Percentiles rank a stretch among this genome's conserved stretches.
Evolutionary conservation across 2,797 vertebrate genomes (phyloP).

Genomic region (Tamandua tetradactyla): DNA sequence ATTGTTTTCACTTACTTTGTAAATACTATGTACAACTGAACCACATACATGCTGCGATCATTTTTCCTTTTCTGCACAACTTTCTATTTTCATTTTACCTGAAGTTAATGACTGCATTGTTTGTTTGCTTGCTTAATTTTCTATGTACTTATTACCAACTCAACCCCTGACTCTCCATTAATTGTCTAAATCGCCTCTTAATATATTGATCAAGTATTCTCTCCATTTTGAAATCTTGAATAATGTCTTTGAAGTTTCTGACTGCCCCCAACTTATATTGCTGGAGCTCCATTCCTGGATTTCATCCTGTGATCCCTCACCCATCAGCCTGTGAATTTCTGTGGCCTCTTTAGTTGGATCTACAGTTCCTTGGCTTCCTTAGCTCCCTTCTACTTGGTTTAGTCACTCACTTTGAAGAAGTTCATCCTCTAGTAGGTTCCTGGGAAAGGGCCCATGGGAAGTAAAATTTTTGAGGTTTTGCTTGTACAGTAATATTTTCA

Average conservation of each 20-base stretch:
- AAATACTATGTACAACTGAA: constrained; percentile 25
- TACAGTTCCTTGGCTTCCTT: not conserved
- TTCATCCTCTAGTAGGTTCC: constrained; percentile 7
- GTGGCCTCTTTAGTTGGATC: not conserved
- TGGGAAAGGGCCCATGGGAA: not conserved
- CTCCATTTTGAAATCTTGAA: constrained; percentile 32
- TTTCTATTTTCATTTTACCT: not conserved
- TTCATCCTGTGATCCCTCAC: not conserved
- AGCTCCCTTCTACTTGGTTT: not conserved
- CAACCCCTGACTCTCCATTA: not conserved
- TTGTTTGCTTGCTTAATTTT: constrained; percentile 31
- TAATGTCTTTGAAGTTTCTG: constrained; percentile 34
- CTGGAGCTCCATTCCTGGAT: not conserved
- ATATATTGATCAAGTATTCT: not conserved
- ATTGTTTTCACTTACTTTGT: not conserved
- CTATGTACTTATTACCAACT: not conserved
- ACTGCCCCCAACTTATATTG: not conserved
- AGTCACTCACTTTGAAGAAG: not conserved
- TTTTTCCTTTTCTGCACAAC: not conserved
- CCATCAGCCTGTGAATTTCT: not conserved
- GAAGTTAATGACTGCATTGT: constrained; percentile 11
- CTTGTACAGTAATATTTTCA: constrained; percentile 5
- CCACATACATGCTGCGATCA: not conserved
- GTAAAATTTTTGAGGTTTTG: not conserved
- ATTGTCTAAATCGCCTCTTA: constrained; percentile 13